A percentile compares a stretch with the other conserved stretches of the same genome.
Evolutionary conservation across 2,113 vertebrate genomes (phyloP).

Genomic region (Pelodiscus sinensis): DNA sequence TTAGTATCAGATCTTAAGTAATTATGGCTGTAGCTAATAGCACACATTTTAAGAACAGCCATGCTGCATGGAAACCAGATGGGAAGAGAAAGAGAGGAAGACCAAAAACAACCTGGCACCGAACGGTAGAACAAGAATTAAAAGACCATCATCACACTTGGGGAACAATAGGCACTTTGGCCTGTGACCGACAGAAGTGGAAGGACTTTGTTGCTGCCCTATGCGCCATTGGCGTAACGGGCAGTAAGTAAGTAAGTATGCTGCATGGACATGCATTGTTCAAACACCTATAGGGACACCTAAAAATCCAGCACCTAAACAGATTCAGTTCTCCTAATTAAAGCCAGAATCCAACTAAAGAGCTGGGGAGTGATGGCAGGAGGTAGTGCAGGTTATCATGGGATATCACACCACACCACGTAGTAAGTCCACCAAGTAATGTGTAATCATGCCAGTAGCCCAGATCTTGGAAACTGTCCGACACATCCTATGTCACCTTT

Average conservation of each 20-base stretch:
- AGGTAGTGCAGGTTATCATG: neutral
- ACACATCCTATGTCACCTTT: neutral
- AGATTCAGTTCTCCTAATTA: neutral
- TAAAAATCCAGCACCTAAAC: neutral
- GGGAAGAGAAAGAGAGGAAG: no score
- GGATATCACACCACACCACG: rapidly evolving
- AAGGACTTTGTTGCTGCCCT: no score
- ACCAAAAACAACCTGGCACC: no score
- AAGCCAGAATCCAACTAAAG: rapidly evolving
- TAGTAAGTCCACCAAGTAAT: neutral
- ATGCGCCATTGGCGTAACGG: no score
- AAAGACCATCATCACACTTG: no score
- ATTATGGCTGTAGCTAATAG: neutral
- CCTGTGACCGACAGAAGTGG: no score
- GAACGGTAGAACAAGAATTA: no score
- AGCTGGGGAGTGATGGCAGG: neutral
- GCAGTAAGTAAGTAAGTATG: no score
- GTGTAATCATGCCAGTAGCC: neutral
- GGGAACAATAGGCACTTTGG: no score
- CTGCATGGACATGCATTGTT: neutral
- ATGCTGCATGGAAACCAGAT: neutral
- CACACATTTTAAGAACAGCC: rapidly evolving
- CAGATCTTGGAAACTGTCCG: neutral
- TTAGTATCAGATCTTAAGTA: neutral
- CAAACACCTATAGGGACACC: neutral